Percentiles rank a stretch among this genome's conserved stretches.
Conservation (phyloP, 2,113 vertebrate genomes). For the Cranoglanis bouderius region DNA sequence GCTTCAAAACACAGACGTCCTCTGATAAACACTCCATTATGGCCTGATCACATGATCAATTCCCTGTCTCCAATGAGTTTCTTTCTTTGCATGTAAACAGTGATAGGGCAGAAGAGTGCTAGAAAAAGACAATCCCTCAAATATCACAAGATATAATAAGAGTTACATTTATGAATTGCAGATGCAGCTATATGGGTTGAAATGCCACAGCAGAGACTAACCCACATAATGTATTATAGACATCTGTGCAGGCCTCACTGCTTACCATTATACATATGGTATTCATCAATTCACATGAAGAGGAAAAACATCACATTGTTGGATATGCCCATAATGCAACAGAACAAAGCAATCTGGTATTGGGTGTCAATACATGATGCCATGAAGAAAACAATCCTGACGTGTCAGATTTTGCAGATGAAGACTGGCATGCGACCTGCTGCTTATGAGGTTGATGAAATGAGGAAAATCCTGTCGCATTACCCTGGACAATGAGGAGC, state of each 20-base stretch:
- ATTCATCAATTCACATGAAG: not conserved
- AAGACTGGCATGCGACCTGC: not conserved
- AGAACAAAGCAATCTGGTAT: not conserved
- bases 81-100: slow-evolving; percentile 39
- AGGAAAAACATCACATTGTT: not conserved
- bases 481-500: slow-evolving; percentile 49
- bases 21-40: slow-evolving; percentile 69
- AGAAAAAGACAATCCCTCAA: not conserved
- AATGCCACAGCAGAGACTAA: not conserved
- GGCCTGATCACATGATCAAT: slow-evolving; percentile 58
- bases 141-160: not conserved
- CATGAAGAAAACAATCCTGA: not conserved
- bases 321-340: not conserved
- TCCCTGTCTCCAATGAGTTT: slow-evolving; percentile 36
- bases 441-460: slow-evolving; percentile 27
- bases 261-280: not conserved
- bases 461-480: slow-evolving; percentile 57
- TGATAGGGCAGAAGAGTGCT: not conserved
- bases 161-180: not conserved
- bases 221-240: not conserved
- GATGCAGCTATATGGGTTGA: not conserved
- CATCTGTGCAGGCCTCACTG: not conserved
- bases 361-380: slow-evolving; percentile 3
- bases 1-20: slow-evolving; percentile 51
- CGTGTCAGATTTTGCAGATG: not conserved